Percentiles rank a stretch among this genome's conserved stretches.
These are phyloP conservation scores for Indri indri DNA, from an alignment of 2,113 vertebrate genomes.

Conservation along the genomic window DNA sequence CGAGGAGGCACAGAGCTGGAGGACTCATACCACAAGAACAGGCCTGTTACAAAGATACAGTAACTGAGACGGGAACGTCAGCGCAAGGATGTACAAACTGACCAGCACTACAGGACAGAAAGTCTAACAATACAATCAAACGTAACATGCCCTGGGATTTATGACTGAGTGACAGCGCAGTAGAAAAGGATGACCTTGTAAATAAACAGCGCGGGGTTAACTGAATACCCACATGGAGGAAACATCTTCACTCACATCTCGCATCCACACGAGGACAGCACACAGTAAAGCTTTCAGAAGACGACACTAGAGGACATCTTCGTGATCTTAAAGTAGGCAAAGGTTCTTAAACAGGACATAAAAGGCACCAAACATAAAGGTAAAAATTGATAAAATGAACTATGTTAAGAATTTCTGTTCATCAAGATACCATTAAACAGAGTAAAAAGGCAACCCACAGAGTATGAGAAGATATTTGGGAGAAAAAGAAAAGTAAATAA, in stretches of 20 bases:
- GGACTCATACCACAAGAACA: background rate
- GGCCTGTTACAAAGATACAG: background rate
- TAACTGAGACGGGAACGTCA: background rate
- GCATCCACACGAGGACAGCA: background rate
- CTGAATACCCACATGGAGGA: background rate
- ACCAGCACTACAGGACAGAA: background rate
- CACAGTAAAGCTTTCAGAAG: background rate
- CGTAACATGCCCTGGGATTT: background rate
- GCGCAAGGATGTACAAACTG: background rate
- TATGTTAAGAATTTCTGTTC: background rate
- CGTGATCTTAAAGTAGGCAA: background rate
- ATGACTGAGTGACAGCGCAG: background rate
- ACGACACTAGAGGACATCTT: background rate
- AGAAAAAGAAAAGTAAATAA: background rate
- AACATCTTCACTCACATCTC: background rate
- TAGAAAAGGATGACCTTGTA: background rate
- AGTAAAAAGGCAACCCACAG: background rate
- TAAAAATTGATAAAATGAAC: background rate
- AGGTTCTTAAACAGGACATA: background rate
- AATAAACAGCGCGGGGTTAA: background rate
- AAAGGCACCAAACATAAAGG: background rate
- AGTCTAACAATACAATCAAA: background rate
- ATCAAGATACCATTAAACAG: background rate
- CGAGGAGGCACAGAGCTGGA: background rate
- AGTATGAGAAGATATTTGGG: background rate